Evolutionary conservation across 2,113 vertebrate species (phyloP).

Genomic region (Grallaria varia): DNA sequence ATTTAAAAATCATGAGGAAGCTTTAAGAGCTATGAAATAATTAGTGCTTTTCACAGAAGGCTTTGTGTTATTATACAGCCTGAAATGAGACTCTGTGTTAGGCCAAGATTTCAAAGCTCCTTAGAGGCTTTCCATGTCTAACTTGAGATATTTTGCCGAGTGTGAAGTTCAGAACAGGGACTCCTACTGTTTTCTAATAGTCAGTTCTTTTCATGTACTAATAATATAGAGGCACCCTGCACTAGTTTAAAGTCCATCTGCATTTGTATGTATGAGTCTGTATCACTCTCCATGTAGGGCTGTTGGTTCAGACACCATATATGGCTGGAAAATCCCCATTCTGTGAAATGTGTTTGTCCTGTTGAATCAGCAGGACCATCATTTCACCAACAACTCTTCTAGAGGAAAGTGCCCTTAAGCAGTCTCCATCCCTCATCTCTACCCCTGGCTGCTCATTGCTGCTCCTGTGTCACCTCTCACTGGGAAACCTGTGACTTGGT

Average conservation of each 20-base stretch:
- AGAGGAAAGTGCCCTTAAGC: background rate
- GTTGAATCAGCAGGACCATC: background rate
- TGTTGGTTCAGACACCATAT: background rate
- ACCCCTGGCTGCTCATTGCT: background rate
- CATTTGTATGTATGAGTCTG: background rate
- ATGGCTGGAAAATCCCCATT: background rate
- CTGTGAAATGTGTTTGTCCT: background rate
- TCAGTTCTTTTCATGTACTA: conserved; percentile 15
- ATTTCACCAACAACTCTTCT: background rate
- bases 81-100: conserved; percentile 22
- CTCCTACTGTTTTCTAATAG: conserved; percentile 31
- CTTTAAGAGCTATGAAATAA: conserved; percentile 57
- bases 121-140: background rate
- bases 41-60: conserved; percentile 52
- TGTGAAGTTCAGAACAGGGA: background rate
- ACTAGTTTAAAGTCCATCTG: background rate
- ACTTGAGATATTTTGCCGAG: background rate
- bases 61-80: conserved; percentile 43
- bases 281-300: background rate
- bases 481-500: background rate
- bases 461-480: background rate
- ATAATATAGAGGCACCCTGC: background rate
- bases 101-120: conserved; percentile 50
- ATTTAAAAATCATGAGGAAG: conserved; percentile 65
- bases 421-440: background rate